phyloP scores from a whole-genome alignment of 2,113 vertebrate genomes.

The Anser cygnoides region DNA sequence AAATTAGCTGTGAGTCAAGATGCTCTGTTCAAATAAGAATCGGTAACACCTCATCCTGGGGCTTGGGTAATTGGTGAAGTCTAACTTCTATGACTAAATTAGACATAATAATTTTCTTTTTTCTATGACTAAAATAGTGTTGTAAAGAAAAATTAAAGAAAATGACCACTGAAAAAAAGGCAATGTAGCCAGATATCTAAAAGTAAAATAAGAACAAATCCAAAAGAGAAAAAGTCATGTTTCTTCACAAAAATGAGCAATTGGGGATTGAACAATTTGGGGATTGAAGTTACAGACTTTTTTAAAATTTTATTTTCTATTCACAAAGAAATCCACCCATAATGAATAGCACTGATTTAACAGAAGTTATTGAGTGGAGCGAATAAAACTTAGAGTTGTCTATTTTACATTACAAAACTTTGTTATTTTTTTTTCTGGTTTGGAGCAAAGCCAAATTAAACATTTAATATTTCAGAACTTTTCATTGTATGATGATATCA shows the following conservation, averaged over 20 bases:
- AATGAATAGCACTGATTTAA: slow-evolving; percentile 61
- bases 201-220: slow-evolving; percentile 27
- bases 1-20: not conserved
- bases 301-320: slow-evolving; percentile 28
- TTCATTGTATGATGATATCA: not conserved
- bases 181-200: slow-evolving; percentile 20
- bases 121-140: not conserved
- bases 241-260: slow-evolving; percentile 37
- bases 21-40: not conserved
- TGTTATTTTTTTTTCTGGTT: not conserved
- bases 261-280: slow-evolving; percentile 9
- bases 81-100: not conserved
- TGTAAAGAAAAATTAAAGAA: not conserved
- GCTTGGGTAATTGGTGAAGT: not conserved
- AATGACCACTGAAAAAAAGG: not conserved
- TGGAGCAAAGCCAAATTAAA: slow-evolving; percentile 46
- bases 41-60: not conserved
- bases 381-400: slow-evolving; percentile 48
- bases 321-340: slow-evolving; percentile 22
- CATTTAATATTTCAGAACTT: slow-evolving; percentile 45
- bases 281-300: slow-evolving; percentile 21
- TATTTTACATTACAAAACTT: slow-evolving; percentile 61
- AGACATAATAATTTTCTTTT: not conserved
- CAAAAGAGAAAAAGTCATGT: not conserved
- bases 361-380: slow-evolving; percentile 48